Base-by-base conservation (phyloP, 2,888 invertebrate species). In the Amiota mariae region DNA sequence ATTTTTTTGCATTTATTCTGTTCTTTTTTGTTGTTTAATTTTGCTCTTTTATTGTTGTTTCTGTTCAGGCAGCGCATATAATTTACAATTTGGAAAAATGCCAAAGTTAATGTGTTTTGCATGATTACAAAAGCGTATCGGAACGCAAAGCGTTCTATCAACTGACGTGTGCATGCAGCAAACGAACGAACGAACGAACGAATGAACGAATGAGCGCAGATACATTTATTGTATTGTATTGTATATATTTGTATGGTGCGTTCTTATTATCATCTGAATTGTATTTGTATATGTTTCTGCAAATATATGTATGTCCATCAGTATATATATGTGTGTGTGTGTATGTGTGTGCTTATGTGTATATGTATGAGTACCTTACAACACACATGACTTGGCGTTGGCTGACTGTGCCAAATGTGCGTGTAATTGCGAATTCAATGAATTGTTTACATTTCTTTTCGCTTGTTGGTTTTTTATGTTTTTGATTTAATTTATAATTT, bases 381-480 rank as follows among this genome's bases (percentile, higher is more conserved):
- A n/a, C 24, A 51, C 15, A 48, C 66, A 48, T 48, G 66, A 66
- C 66, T 66, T 73, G 76, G 77, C 36, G 36, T 36, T 36, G 36
- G 36, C 36, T 36, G 36, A 2, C 75, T 86, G 76, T 75, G 81
- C 78, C 79, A 87, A 85, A 86, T 86, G 84, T 82, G 85, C 87
- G 86, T 85, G 86, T 87, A 87, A 85, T 85, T 87, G 87, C 87
- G 84, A 85, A 85, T 86, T 86, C 87, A 87, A 85, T 85, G 87
- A 80, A 85, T 81, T 85, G 87, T 86, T 85, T 86, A 82, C 85
- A 82, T 85, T 85, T 85, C 86, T 87, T 85, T 85, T 84, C 81
- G 81, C 85, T 83, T 85, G 83, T 85, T 85, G 82, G 80, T 81
- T 76, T 80, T 78, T 51, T 66, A 68, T 63, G 72, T 68, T 67